Percentiles rank a stretch among this genome's conserved stretches.
Conservation (phyloP, 2,113 vertebrate species). For the Grallaria varia region DNA sequence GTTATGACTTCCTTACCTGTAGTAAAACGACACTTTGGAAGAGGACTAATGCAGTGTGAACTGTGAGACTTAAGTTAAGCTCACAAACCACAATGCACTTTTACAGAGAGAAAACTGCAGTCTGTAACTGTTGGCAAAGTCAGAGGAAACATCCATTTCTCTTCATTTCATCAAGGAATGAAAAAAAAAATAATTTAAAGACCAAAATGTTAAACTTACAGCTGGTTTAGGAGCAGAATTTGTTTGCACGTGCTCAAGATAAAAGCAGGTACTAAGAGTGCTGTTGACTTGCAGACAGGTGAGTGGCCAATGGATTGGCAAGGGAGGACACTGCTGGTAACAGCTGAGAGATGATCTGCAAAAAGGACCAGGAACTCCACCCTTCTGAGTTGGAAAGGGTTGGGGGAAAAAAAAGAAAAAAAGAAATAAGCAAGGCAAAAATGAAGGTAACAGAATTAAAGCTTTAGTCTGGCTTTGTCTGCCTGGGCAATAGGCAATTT, state of each 20-base stretch:
- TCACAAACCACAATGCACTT: not conserved
- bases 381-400: not conserved
- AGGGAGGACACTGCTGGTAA: not conserved
- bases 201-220: not conserved
- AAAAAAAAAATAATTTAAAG: not conserved
- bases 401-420: too few species aligned
- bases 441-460: not conserved
- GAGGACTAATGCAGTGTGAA: not conserved
- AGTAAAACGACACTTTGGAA: not conserved
- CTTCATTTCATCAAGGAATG: not conserved
- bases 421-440: not conserved
- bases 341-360: not conserved
- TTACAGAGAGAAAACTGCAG: not conserved
- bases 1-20: not conserved
- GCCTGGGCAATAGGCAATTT: not conserved
- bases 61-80: not conserved
- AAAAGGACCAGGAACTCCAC: not conserved
- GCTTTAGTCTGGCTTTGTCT: not conserved
- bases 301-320: not conserved
- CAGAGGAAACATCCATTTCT: not conserved
- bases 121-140: not conserved
- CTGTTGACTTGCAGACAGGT: not conserved
- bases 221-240: not conserved
- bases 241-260: accelerated
- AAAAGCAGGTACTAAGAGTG: not conserved